Conservation (phyloP, 2,888 invertebrate species). For the Tenthredo scrophulariae region DNA sequence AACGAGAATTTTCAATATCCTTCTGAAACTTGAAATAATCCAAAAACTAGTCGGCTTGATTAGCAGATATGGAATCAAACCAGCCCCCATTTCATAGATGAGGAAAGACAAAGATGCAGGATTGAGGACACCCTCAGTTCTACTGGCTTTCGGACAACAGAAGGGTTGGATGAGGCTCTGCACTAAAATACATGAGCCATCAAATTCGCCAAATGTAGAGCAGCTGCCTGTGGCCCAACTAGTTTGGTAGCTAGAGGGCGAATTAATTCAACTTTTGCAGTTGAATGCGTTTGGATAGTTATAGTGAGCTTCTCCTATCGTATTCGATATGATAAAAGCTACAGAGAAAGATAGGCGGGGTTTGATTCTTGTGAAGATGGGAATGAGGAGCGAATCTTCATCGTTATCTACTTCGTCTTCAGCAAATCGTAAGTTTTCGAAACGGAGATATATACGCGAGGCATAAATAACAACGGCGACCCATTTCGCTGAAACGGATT, state of each 20-base stretch:
- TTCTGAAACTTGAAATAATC: background rate
- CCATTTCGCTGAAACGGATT: background rate
- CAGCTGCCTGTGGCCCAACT: background rate
- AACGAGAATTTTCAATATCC: background rate
- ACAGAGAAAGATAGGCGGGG: background rate
- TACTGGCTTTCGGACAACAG: background rate
- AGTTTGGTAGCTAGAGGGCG: background rate
- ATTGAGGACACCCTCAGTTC: background rate
- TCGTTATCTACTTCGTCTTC: background rate
- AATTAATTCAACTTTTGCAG: slow-evolving; percentile 10
- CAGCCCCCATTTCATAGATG: background rate
- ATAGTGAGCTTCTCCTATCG: background rate
- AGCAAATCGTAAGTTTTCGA: background rate
- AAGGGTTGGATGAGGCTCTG: slow-evolving; percentile 36
- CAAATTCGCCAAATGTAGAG: slow-evolving; percentile 40
- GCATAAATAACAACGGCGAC: background rate
- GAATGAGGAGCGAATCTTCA: background rate
- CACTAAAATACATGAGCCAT: slow-evolving; percentile 43
- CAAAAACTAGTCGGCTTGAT: background rate
- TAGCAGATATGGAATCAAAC: slow-evolving; percentile 21
- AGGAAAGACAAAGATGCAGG: background rate
- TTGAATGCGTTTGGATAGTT: background rate
- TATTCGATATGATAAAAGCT: too few relatives aligned
- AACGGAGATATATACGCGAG: slow-evolving; percentile 6
- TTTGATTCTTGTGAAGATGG: background rate